Evolutionary conservation across 2,888 invertebrate genomes (phyloP), one percentile per base, ranked within the genome.

Genomic region (Lasioglossum oenotherae): DNA sequence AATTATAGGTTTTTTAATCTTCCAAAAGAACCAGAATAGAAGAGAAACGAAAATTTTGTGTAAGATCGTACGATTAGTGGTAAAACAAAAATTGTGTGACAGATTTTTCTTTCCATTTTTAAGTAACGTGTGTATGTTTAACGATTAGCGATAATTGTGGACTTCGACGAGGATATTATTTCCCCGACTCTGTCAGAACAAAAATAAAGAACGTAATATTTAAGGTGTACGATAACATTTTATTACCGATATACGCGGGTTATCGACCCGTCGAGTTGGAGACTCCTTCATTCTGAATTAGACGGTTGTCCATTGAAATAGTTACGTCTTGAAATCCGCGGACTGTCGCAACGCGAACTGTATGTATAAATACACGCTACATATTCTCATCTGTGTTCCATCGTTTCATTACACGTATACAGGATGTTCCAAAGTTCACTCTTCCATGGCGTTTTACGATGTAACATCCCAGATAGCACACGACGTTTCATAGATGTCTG

Each of bases 61-160:
- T 74, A 77, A 49, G 73, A 76, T 73, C 82, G 80, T 83, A 82
- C 71, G 31, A 38, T 27, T 41, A 75, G 79, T 67, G 71, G 46
- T 38, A 69, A 38, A 78, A 31, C 12, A 16, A 31, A 31, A 77
- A 84, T 80, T 71, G 82, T 84, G 85, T 80, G 72, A 78, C 73
- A 57, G 41, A 81, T 23, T 60, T 82, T 80, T 82, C 81, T 83
- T 79, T 60, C 46, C 49, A 78, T 60, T 83, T 74, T 53, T 80
- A 73, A 86, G n/a, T 85, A 85, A 84, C 84, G 74, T 71, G 88
- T 84, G 85, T 86, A 88, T 84, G 85, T 84, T 89, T 87, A 84
- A 82, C 79, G 46, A 84, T 69, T 87, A 82, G 78, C 84, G 81
- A 78, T 80, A 81, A 87, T 84, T 72, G 80, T 44, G 72, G 31